Base-by-base conservation (phyloP, 2,797 vertebrate species). In the Tiaroga cobitis region DNA sequence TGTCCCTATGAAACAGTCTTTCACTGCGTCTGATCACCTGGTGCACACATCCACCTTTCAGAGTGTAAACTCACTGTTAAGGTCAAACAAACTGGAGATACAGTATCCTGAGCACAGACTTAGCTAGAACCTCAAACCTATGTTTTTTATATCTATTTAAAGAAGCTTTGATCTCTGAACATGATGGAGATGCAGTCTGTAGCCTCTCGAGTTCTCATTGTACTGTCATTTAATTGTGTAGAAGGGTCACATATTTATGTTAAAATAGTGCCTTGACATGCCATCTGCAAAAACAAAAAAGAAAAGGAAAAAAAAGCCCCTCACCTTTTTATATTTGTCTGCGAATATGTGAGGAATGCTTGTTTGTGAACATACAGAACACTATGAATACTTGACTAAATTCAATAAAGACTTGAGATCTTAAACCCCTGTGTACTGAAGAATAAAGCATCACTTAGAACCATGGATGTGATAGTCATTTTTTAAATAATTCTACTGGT, bases 231-330 rank as follows among this genome's bases (percentile, higher is more conserved):
- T 90, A 74, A 41, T 39, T 83, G 80, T 88, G 86, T 89, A 81
- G 80, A 70, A 81, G 56, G 85, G 73, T 90, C 88, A 86, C 61
- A 69, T 81, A 86, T 88, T 87, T 89, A 86, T 91, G 88, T 89
- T 90, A 85, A 87, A 92, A 89, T 91, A 94, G 94, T 95, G 94
- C 94, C 94, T 95, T 95, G 90, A 92, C 68, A 78, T 85, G 88
- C 85, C 86, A 87, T 83, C 83, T 86, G 86, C 82, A 80, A 81
- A 86, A 89, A 89, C 39, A 81, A 49, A 85, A 51, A 81, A 51
- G 73, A 19, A 79, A 46, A 68, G 61, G 83, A 56, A 79, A 83
- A 83, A 54, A 83, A 86, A 88, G 86, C 86, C 72, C 90, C 90
- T 91, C 86, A 85, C 88, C 86, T 89, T 93, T 90, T 92, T 91